Conservation (phyloP, 2,113 vertebrate species). For the Collichthys lucidus region DNA sequence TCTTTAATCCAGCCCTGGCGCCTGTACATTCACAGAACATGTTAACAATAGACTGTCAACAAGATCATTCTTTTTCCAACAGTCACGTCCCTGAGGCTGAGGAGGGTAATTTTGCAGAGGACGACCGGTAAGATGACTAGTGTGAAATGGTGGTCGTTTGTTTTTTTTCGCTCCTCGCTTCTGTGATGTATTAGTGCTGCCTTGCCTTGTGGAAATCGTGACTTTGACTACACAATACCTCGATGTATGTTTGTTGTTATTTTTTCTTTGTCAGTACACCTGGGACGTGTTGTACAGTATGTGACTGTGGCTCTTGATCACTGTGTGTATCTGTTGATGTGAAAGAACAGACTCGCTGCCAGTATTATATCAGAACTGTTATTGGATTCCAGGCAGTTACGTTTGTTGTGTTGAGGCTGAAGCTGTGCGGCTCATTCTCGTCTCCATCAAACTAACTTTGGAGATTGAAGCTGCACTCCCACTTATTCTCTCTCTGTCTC, state of each 20-base stretch:
- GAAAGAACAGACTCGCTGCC: not conserved
- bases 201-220: slow-evolving; percentile 76
- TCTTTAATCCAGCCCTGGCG: slow-evolving; percentile 12
- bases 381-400: not conserved
- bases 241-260: slow-evolving; percentile 41
- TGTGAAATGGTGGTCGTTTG: slow-evolving; percentile 56
- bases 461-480: slow-evolving; percentile 21
- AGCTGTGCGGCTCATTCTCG: slow-evolving; percentile 25
- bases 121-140: slow-evolving; percentile 92
- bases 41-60: slow-evolving; percentile 62
- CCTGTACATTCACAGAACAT: slow-evolving; percentile 22
- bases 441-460: slow-evolving; percentile 36
- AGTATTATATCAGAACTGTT: not conserved
- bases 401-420: slow-evolving; percentile 33
- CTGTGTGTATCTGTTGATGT: slow-evolving; percentile 33
- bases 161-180: slow-evolving; percentile 57
- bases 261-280: slow-evolving; percentile 48
- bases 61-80: slow-evolving; percentile 76
- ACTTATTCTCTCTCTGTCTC: slow-evolving; percentile 1
- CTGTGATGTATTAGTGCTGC: slow-evolving; percentile 78
- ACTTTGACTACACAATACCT: slow-evolving; percentile 48
- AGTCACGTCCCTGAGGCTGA: slow-evolving; percentile 95
- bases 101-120: slow-evolving; percentile 93
- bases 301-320: slow-evolving; percentile 48
- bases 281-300: slow-evolving; percentile 50